phyloP scores from a whole-genome alignment of 2,113 vertebrate species.

The Bos indicus region DNA sequence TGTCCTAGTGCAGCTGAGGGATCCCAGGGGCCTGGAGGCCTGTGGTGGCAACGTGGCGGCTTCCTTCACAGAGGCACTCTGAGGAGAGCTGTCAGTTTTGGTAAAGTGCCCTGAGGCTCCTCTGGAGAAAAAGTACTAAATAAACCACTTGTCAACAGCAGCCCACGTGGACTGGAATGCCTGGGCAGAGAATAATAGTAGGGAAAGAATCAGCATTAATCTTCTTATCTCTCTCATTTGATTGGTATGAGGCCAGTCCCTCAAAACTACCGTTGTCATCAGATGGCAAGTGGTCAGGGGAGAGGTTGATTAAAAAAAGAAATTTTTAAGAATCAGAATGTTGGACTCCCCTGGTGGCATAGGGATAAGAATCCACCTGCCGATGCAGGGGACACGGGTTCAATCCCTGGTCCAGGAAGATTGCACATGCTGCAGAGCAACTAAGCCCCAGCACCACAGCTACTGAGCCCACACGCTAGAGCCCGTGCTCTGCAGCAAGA shows the following conservation, averaged over 20 bases:
- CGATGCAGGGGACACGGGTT: not conserved
- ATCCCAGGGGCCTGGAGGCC: not conserved
- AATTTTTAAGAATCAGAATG: not conserved
- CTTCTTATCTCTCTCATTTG: conserved; percentile 1
- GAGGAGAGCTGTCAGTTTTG: not conserved
- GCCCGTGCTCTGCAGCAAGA: not conserved
- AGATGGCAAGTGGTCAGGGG: not conserved
- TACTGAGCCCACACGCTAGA: not conserved
- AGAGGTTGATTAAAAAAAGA: not conserved
- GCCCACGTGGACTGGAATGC: not conserved
- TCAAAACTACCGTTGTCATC: conserved; percentile 35
- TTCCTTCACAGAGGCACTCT: not conserved
- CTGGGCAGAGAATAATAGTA: not conserved
- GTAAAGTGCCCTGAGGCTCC: not conserved
- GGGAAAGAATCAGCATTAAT: not conserved
- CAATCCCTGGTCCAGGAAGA: not conserved
- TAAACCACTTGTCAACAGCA: not conserved
- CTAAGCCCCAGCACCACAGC: not conserved
- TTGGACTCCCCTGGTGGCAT: not conserved
- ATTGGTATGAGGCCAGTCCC: not conserved
- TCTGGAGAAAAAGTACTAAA: not conserved
- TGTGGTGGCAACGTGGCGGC: not conserved
- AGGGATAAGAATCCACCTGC: not conserved
- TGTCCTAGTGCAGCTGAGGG: not conserved
- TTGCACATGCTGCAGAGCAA: not conserved